Conservation (phyloP, 2,797 vertebrate species). For the Urophycis tenuis region DNA sequence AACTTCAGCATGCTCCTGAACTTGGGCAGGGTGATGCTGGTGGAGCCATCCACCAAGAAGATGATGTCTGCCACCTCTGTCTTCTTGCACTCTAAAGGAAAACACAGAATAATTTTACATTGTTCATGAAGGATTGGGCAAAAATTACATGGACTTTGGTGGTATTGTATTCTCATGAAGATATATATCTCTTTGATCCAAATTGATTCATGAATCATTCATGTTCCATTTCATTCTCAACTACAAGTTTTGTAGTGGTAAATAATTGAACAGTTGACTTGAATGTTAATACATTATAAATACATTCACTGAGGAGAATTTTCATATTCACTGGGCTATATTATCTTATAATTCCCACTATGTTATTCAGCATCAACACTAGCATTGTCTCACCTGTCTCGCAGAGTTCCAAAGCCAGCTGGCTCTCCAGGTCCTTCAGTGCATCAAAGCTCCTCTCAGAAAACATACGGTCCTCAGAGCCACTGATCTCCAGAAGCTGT, state of each 20-base stretch:
- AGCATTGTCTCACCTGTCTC: slow-evolving; percentile 63
- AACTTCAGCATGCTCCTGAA: slow-evolving; percentile 71
- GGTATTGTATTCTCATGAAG: background rate
- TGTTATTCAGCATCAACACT: background rate
- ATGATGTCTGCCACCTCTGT: slow-evolving; percentile 74
- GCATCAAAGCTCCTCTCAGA: slow-evolving; percentile 66
- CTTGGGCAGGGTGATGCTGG: slow-evolving; percentile 43
- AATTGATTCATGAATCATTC: no score
- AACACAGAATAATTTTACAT: background rate
- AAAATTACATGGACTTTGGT: background rate
- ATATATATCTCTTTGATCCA: background rate
- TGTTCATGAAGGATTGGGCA: background rate
- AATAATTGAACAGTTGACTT: background rate
- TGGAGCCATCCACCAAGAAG: slow-evolving; percentile 73
- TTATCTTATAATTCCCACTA: background rate
- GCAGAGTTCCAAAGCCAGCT: slow-evolving; percentile 74
- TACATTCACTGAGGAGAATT: background rate
- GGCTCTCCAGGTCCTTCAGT: slow-evolving; percentile 66
- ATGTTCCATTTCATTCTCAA: background rate
- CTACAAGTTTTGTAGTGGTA: background rate
- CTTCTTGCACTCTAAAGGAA: slow-evolving; percentile 65
- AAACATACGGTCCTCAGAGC: slow-evolving; percentile 55
- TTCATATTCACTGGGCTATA: background rate
- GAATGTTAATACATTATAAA: background rate
- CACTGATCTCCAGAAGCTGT: slow-evolving; percentile 75